Evolutionary conservation across 2,113 vertebrate genomes (phyloP), one percentile per base, ranked within the genome.

Genomic region (Microcebus jonahi): DNA sequence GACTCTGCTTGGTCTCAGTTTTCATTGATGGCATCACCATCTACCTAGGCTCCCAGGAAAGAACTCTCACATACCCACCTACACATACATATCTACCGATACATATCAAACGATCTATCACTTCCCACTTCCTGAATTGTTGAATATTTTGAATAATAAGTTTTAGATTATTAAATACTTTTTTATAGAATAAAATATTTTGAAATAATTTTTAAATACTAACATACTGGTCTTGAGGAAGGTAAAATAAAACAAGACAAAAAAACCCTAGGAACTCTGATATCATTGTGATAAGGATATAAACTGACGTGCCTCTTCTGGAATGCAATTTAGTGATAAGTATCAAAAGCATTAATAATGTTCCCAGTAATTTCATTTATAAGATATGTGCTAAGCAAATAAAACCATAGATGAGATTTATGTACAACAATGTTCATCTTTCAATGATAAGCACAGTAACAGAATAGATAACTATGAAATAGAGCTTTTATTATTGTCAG

Each of bases 261-360:
- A 17, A n/a, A 50, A 59, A 17, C 0, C 8, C 2, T 42, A 71
- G 29, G n/a, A 77, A 50, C 34, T 59, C 48, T 82, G 27, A 57
- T 59, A 61, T 67, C 55, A 53, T 6, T 76, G 13, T 42, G 36
- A 55, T 42, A 83, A 67, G 45, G 45, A 83, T 87, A 93, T 42
- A 93, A 82, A 90, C 23, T 65, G 25, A 36, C 65, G 6, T 17
- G 39, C 12, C 23, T 77, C 55, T 88, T 96, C 77, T 82, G 34
- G 48, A 93, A 91, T 88, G 50, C 67, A 83, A 91, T 79, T 93
- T 88, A 12, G 18, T 90, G 53, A 77, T 83, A 92, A 92, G 39
- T 48, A 83, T 83, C 36, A 20, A 90, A 94, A 86, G 13, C 42
- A 94, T 61, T 75, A 61, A 88, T 53, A 68, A n/a, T 84, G 15